phyloP scores from a whole-genome alignment of 2,113 vertebrate genomes.

The Sander lucioperca region DNA sequence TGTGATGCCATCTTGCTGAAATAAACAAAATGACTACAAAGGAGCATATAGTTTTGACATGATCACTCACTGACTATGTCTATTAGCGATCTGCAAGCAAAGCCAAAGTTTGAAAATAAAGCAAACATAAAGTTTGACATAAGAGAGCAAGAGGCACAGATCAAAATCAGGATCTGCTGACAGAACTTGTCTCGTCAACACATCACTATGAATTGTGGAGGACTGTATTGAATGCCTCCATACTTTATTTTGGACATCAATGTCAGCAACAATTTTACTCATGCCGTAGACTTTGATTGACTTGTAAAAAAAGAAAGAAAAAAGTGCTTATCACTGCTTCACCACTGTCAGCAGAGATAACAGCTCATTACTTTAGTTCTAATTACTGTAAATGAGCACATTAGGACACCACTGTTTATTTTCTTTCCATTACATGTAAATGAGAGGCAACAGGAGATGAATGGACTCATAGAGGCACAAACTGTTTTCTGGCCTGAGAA shows the following conservation, averaged over 20 bases:
- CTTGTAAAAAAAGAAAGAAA: not conserved
- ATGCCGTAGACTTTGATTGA: constrained; percentile 3
- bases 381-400: constrained; percentile 80
- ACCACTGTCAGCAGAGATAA: constrained; percentile 52
- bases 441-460: constrained; percentile 75
- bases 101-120: constrained; percentile 1
- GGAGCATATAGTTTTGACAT: not conserved
- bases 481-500: constrained; percentile 77
- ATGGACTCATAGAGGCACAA: constrained; percentile 79
- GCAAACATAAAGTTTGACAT: not conserved
- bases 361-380: constrained; percentile 64
- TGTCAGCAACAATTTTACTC: constrained; percentile 5
- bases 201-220: not conserved
- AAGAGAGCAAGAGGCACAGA: not conserved
- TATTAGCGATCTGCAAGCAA: not conserved
- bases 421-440: constrained; percentile 85
- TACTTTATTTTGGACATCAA: not conserved
- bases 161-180: not conserved
- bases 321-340: not conserved
- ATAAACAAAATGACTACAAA: constrained; percentile 8
- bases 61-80: not conserved
- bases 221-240: not conserved
- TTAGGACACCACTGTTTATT: constrained; percentile 78
- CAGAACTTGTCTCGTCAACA: not conserved
- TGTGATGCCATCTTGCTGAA: constrained; percentile 35